phyloP scores from a whole-genome alignment of 2,797 vertebrate species.

The Parauchenoglanis ngamensis region DNA sequence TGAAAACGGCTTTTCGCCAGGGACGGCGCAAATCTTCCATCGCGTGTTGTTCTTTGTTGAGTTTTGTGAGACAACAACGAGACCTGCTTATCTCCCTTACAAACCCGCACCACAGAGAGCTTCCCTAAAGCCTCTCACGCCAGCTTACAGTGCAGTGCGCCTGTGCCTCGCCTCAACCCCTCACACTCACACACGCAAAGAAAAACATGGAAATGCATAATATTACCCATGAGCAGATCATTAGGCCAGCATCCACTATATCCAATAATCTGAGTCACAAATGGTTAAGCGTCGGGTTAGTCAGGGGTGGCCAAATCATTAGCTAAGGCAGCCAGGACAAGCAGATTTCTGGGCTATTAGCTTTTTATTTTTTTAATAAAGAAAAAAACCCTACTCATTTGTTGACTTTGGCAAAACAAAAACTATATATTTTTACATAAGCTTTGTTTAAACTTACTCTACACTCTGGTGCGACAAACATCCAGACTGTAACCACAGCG shows the following conservation, averaged over 20 bases:
- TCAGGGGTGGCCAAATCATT: neutral
- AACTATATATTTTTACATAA: neutral
- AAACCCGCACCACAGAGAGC: slow-evolving; percentile 70
- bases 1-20: slow-evolving; percentile 69
- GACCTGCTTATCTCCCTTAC: slow-evolving; percentile 75
- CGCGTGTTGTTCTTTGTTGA: slow-evolving; percentile 79
- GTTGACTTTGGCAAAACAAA: neutral
- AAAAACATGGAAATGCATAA: neutral
- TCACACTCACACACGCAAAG: slow-evolving; percentile 13
- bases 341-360: neutral
- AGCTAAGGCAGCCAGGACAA: neutral
- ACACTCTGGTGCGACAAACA: neutral
- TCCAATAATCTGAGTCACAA: neutral
- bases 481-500: neutral
- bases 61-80: slow-evolving; percentile 74
- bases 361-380: neutral
- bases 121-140: slow-evolving; percentile 74
- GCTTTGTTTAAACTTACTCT: neutral
- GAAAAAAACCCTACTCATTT: neutral
- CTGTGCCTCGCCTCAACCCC: slow-evolving; percentile 46
- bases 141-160: slow-evolving; percentile 52
- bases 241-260: slow-evolving; percentile 27
- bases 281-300: neutral
- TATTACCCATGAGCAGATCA: slow-evolving; percentile 24
- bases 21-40: slow-evolving; percentile 74